Evolutionary conservation across 2,113 vertebrate genomes (phyloP), one percentile per base, ranked within the genome.

Genomic region (Toxostoma redivivum): DNA sequence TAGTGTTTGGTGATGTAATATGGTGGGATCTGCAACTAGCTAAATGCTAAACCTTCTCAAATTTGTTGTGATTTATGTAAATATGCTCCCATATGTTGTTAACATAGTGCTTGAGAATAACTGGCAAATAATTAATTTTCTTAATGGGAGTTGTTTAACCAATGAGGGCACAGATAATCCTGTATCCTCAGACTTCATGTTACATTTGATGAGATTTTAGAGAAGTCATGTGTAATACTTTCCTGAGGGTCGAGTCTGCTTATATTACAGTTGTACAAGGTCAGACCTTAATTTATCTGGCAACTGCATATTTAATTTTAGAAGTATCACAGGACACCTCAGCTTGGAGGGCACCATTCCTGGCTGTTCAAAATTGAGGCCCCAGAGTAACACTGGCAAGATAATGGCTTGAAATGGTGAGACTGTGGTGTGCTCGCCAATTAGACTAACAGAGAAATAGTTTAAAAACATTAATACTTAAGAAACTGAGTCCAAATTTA

Each of bases 231-330:
- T 96, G 97, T 97, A 95, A 97, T 97, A 97, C 88, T 98, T 97
- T 91, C 83, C 95, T 81, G 53, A 80, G 82, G 95, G 93, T 96
- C 60, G 6, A 88, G 91, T 94, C 90, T 76, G 64, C 94, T 98
- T 94, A 90, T 95, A 94, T 98, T 98, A 97, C 97, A 95, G 95
- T 96, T 98, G 97, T 91, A 97, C 95, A 96, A 98, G 98, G 98
- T 98, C 98, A 98, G 90, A 45, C 96, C 97, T 98, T 98, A 98
- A 98, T 98, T 98, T 99, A 98, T 97, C 98, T 89, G 96, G 95
- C 97, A 97, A 97, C 98, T 98, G 98, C 3, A 28, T 97, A 81
- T 95, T 98, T 98, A 98, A 98, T 98, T 98, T 98, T 98, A 98
- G 98, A 98, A 97, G 81, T 88, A 95, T 95, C 96, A 97, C 97